Conservation (phyloP, 1,140 invertebrate species). For the Trypoxylus dichotomus region DNA sequence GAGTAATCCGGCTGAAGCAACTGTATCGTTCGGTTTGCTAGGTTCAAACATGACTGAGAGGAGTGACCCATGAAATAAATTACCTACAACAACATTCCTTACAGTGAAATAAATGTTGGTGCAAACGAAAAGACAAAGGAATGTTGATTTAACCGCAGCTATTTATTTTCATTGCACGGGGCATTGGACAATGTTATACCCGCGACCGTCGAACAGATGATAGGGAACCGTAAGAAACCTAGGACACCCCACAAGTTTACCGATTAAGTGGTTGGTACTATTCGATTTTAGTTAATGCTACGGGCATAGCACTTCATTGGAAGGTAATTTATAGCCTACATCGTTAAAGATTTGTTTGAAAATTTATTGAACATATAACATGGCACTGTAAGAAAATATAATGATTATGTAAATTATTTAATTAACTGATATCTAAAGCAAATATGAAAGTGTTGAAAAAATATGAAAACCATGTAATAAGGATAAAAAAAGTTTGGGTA, state of each 20-base stretch:
- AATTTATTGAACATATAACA: no score
- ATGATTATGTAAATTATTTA: no score
- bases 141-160: slow-evolving; percentile 47
- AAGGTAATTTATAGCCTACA: no score
- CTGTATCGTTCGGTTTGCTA: neutral
- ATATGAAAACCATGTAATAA: no score
- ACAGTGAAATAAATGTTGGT: slow-evolving; percentile 44
- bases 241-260: neutral
- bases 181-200: neutral
- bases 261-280: neutral
- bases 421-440: no score
- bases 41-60: slow-evolving; percentile 17
- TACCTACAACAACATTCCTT: slow-evolving; percentile 46
- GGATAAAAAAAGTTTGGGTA: no score
- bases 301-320: neutral
- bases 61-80: slow-evolving; percentile 47
- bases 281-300: neutral
- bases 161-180: slow-evolving; percentile 45
- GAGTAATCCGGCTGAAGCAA: neutral
- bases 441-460: no score
- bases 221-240: neutral
- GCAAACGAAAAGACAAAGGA: slow-evolving; percentile 43
- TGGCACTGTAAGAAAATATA: no score
- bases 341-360: no score
- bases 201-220: neutral